Conservation (phyloP, 2,888 invertebrate genomes). For the Epinotia nisella region DNA sequence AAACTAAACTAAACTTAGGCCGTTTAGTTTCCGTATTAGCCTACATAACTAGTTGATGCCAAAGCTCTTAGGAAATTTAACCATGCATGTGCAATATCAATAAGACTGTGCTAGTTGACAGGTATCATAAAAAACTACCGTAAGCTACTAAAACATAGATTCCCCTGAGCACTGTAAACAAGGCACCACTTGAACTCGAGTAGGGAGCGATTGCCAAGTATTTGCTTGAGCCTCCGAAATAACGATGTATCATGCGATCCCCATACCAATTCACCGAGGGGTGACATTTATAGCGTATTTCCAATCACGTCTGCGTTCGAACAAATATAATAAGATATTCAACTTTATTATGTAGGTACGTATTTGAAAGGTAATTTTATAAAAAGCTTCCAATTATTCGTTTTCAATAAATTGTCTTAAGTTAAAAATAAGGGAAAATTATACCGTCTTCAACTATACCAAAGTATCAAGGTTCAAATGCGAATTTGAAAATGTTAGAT, state of each 20-base stretch:
- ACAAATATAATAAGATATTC: background rate
- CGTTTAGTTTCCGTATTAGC: background rate
- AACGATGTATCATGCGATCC: constrained; percentile 55
- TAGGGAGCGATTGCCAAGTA: constrained; percentile 49
- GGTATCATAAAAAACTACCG: constrained; percentile 15
- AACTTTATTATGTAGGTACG: no score
- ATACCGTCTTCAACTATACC: no score
- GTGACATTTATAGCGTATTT: constrained; percentile 19
- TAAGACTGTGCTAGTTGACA: constrained; percentile 27
- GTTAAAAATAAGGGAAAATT: background rate
- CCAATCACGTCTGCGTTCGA: constrained; percentile 12
- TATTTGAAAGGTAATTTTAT: background rate
- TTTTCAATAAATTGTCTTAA: background rate
- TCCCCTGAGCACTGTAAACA: constrained; percentile 44
- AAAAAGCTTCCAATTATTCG: background rate
- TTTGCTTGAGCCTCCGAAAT: constrained; percentile 55
- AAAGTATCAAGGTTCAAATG: no score
- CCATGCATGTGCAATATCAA: constrained; percentile 4
- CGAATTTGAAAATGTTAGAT: background rate
- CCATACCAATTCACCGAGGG: constrained; percentile 44
- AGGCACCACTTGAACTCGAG: constrained; percentile 43
- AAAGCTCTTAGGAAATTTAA: background rate
- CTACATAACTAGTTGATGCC: background rate
- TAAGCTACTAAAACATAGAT: constrained; percentile 35
- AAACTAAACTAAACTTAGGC: no score